A percentile compares a stretch with the other conserved stretches of the same genome.
Conservation (phyloP, 2,113 vertebrate species). For the Apodemus sylvaticus region DNA sequence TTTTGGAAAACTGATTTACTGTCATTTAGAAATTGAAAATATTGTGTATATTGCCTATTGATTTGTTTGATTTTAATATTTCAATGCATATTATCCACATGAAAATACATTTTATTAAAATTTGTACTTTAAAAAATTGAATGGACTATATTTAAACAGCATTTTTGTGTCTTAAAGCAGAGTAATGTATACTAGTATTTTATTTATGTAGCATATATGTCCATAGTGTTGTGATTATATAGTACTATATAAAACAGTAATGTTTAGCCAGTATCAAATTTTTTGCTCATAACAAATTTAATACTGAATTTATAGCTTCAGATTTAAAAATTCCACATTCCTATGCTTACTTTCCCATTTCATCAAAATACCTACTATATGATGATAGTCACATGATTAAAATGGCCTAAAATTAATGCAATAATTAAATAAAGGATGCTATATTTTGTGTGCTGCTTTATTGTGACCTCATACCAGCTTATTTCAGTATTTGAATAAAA, state of each 20-base stretch:
- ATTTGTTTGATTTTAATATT: neutral
- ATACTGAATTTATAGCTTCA: neutral
- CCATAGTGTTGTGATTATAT: neutral
- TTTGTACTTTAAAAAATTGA: constrained; percentile 31
- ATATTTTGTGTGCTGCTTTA: neutral
- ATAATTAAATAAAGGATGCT: neutral
- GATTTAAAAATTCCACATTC: neutral
- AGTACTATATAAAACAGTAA: neutral
- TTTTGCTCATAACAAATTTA: neutral
- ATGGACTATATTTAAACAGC: constrained; percentile 3
- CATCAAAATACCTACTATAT: neutral
- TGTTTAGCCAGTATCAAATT: constrained; percentile 4
- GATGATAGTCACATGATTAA: neutral
- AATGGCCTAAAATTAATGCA: neutral
- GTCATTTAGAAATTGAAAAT: constrained; percentile 28
- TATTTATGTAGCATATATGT: constrained; percentile 7
- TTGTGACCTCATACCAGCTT: neutral
- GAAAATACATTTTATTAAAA: neutral
- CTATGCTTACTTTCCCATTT: neutral
- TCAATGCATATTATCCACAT: neutral
- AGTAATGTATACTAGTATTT: constrained; percentile 2
- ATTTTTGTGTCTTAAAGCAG: constrained; percentile 1
- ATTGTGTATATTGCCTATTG: neutral
- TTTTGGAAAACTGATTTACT: constrained; percentile 20
- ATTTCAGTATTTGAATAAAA: constrained; percentile 29